Evolutionary conservation across 2,113 vertebrate species (phyloP), one percentile per base, ranked within the genome.

Genomic region (Heterocephalus glaber): DNA sequence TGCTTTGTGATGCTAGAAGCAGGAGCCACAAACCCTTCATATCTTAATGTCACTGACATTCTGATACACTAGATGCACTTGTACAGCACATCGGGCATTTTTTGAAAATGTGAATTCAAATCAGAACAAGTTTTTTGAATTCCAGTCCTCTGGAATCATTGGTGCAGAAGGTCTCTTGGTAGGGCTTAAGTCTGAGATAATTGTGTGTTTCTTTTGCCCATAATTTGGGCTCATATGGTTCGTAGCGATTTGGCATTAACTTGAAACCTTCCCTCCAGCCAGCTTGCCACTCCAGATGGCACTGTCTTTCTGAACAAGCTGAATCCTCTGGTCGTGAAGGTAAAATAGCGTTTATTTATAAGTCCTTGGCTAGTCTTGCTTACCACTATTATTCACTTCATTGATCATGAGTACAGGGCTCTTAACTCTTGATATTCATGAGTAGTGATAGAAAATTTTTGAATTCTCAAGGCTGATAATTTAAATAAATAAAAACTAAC

Each of bases 221-320:
- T 96, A 79, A 95, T 95, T 95, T 97, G 92, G 88, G 92, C 65
- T 97, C 88, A 83, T 35, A 58, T 83, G 81, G 60, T 77, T 96
- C 84, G 38, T 54, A 90, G 89, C 94, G 38, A 83, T 86, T 97
- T 97, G 95, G 90, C 92, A 74, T 85, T 19, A 56, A 91, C 72
- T 85, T 0, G 63, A 95, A 88, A 76, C 56, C 38, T 95, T 90
- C 74, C 74, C 89, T 92, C 41, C 82, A 96, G 90, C 77, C 96
- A 97, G 92, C 88, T 88, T 96, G 94, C 82, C 47, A 77, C 44
- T 97, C 90, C 95, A 97, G 95, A 96, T 93, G 96, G 90, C 70
- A 89, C 12, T 92, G 94, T 76, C 84, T 95, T 90, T 95, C 93
- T 90, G 60, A 96, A 92, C 92, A 96, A 95, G 66, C 81, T 81